A percentile compares a stretch with the other conserved stretches of the same genome.
Conservation (phyloP, 1,140 invertebrate species). For the Dendrolimus kikuchii region DNA sequence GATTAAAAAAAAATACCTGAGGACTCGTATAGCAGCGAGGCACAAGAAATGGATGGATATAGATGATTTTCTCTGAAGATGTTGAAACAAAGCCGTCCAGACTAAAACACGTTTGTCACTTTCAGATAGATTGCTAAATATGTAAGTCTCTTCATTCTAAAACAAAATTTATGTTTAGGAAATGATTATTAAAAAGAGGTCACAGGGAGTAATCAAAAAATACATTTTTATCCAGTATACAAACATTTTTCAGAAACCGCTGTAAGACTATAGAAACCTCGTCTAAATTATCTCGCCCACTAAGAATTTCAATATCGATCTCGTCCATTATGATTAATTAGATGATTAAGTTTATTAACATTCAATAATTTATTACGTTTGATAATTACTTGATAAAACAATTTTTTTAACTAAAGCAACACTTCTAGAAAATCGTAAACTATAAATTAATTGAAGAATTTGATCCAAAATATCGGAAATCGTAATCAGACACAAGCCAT, state of each 20-base stretch:
- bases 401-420: no score
- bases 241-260: slow-evolving; percentile 42
- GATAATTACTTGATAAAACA: not conserved
- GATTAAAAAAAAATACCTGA: slow-evolving; percentile 42
- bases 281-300: slow-evolving; percentile 23
- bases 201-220: slow-evolving; percentile 1
- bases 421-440: no score
- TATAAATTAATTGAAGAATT: no score
- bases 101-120: slow-evolving; percentile 46
- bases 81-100: slow-evolving; percentile 62
- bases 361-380: not conserved
- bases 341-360: not conserved
- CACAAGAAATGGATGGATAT: slow-evolving; percentile 46
- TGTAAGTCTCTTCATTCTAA: slow-evolving; percentile 57
- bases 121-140: slow-evolving; percentile 48
- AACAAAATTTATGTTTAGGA: slow-evolving; percentile 22
- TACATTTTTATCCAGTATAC: slow-evolving; percentile 1
- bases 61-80: slow-evolving; percentile 43
- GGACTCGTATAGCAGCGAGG: slow-evolving; percentile 48
- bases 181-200: not conserved
- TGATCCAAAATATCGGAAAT: no score
- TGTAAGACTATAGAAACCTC: slow-evolving; percentile 33
- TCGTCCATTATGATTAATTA: slow-evolving; percentile 38
- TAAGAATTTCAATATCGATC: slow-evolving; percentile 40
- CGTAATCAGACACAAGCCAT: no score